Conservation (phyloP, 2,113 vertebrate genomes). For the Bufo bufo region DNA sequence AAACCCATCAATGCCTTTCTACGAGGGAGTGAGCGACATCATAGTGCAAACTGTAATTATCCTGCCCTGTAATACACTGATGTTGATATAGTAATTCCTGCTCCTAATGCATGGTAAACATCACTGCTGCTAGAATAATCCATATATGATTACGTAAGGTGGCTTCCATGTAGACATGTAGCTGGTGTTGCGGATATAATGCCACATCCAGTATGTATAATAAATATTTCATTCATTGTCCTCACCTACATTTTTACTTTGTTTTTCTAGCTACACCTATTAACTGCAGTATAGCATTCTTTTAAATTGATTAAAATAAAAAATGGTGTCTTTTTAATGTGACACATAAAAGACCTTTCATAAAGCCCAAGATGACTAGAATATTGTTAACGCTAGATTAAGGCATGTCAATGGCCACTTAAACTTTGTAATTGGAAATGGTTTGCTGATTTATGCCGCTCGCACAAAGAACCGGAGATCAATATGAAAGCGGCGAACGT, state of each 20-base stretch:
- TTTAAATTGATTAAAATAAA: not conserved
- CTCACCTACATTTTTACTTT: not conserved
- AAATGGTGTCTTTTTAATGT: conserved; percentile 15
- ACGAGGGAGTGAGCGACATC: not conserved
- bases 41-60: not conserved
- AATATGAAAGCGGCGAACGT: conserved; percentile 55
- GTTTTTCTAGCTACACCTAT: not conserved
- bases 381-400: conserved; percentile 43
- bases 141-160: not conserved
- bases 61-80: not conserved
- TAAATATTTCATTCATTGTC: not conserved
- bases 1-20: too few species aligned
- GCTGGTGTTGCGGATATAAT: not conserved
- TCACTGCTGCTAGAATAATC: not conserved
- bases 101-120: not conserved
- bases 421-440: conserved; percentile 57
- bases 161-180: not conserved
- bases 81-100: not conserved
- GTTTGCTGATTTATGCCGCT: conserved; percentile 55
- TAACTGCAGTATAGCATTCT: not conserved
- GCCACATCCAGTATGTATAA: not conserved
- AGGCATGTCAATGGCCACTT: conserved; percentile 41
- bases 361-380: conserved; percentile 1
- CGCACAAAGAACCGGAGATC: conserved; percentile 57
- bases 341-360: conserved; percentile 11